phyloP scores from a whole-genome alignment of 2,888 invertebrate species.

The Pherbina coryleti region DNA sequence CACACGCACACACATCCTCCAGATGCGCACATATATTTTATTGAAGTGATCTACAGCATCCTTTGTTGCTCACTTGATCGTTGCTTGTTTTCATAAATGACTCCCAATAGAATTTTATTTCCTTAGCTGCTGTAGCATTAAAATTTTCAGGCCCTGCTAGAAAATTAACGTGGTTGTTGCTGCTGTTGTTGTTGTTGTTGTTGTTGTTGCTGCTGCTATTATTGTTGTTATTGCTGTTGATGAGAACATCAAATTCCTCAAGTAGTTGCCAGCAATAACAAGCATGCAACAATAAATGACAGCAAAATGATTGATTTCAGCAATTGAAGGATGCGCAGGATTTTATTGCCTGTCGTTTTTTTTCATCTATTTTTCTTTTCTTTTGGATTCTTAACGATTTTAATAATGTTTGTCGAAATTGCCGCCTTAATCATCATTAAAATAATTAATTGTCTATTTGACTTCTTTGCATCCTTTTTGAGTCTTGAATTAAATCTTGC shows the following conservation, averaged over 20 bases:
- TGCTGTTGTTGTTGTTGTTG: neutral
- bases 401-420: constrained; percentile 18
- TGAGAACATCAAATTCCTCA: constrained; percentile 36
- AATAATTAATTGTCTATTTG: constrained; percentile 30
- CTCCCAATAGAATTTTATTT: constrained; percentile 28
- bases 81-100: constrained; percentile 32
- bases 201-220: constrained; percentile 15
- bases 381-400: neutral
- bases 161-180: neutral
- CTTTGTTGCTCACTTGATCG: constrained; percentile 21
- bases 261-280: constrained; percentile 21
- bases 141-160: neutral
- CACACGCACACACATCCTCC: too few species aligned
- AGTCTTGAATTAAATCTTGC: neutral
- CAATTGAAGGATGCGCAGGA: constrained; percentile 35
- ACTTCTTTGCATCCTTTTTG: neutral
- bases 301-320: constrained; percentile 33
- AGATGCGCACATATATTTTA: neutral
- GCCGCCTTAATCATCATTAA: constrained; percentile 27
- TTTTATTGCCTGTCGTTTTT: neutral
- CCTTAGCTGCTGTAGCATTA: neutral
- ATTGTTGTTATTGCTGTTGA: constrained; percentile 13
- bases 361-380: neutral
- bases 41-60: constrained; percentile 16
- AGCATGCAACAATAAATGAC: constrained; percentile 28